Evolutionary conservation across 2,113 vertebrate species (phyloP), one percentile per base, ranked within the genome.

Genomic region (Rhynchopsitta pachyrhyncha): DNA sequence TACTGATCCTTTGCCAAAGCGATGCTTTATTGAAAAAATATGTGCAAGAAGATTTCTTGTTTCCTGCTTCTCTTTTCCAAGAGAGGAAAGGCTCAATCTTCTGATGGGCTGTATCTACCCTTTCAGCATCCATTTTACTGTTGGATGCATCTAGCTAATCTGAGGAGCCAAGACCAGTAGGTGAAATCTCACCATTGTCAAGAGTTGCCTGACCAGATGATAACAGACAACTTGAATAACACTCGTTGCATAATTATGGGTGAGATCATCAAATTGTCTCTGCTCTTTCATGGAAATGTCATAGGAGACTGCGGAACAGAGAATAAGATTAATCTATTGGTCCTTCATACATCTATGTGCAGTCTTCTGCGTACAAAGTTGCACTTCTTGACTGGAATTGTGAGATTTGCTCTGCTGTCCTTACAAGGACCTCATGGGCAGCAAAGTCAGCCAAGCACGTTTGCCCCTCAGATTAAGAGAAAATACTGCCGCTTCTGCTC

Each of bases 321-420:
- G 22, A 47, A 3, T 25, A 57, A 73, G 11, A 12, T 52, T 8
- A 8, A 46, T 77, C 9, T 59, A 2, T 52, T 37, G 29, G 33
- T 76, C 3, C 1, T 41, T 50, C 17, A 17, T 27, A 7, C 1
- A 1, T 0, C 1, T 10, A 6, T 0, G 0, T 39, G 11, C 19
- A 4, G 35, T 25, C 18, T 49, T 23, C 29, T 23, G 64, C 0
- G 1, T 69, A 17, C 29, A n/a, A 59, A 42, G 73, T 9, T 67
- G 73, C n/a, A 19, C 13, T 70, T 89, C n/a, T 41, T 15, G 24
- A 23, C 60, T 74, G 33, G 33, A 37, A 41, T 25, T 12, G 8
- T 16, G 31, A 27, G 10, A 6, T 49, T 70, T 73, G 35, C 39
- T 88, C n/a, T 90, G 10, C 60, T 27, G 28, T n/a, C 27, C 37